Conservation (phyloP, 2,888 invertebrate genomes). For the Diplolepis rosae region DNA sequence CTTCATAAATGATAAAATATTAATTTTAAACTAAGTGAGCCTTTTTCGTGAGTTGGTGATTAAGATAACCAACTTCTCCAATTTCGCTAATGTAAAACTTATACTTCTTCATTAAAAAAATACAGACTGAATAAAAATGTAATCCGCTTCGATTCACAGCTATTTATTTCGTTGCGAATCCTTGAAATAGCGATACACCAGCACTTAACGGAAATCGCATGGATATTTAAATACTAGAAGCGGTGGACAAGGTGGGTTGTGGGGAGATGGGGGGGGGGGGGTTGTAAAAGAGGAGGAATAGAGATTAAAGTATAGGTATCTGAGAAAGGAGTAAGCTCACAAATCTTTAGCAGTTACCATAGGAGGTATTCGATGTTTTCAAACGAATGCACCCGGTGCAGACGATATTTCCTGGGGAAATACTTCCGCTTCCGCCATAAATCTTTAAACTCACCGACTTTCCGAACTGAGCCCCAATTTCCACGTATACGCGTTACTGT, state of each 20-base stretch:
- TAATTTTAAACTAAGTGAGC: too few species aligned
- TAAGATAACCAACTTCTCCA: too few species aligned
- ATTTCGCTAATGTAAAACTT: too few species aligned
- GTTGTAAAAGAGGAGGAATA: background rate
- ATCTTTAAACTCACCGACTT: conserved; percentile 59
- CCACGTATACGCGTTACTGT: conserved; percentile 54
- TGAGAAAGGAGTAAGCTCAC: conserved; percentile 55
- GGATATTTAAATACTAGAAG: background rate
- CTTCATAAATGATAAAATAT: too few species aligned
- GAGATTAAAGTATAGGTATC: conserved; percentile 14
- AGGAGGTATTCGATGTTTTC: conserved; percentile 64
- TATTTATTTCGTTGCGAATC: background rate
- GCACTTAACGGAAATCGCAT: background rate
- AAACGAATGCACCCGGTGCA: conserved; percentile 61
- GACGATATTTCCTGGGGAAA: conserved; percentile 65
- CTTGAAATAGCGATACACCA: background rate
- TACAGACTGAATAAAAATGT: background rate
- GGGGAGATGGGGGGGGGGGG: background rate
- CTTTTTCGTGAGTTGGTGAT: too few species aligned
- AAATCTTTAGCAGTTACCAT: conserved; percentile 60
- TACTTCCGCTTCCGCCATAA: conserved; percentile 67
- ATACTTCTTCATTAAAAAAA: too few species aligned
- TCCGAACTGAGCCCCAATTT: conserved; percentile 59
- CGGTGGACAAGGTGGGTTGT: too few species aligned
- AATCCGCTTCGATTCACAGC: background rate